phyloP scores from a whole-genome alignment of 2,797 vertebrate species.

The Myripristis murdjan region DNA sequence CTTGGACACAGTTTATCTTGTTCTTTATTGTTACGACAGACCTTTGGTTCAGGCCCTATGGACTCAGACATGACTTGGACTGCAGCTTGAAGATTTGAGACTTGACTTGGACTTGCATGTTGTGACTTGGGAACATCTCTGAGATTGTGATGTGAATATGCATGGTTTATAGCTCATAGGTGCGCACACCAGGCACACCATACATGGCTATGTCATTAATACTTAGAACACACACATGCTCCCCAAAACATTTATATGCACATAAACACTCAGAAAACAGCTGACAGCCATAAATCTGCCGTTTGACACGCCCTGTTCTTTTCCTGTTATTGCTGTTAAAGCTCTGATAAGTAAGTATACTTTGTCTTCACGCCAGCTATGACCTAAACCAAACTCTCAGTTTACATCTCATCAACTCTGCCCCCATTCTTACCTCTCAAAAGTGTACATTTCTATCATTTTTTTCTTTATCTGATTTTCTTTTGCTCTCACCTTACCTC shows the following conservation, averaged over 20 bases:
- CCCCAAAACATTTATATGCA: slow-evolving; percentile 17
- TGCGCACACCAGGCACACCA: background rate
- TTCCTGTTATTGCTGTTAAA: slow-evolving; percentile 55
- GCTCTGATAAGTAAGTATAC: slow-evolving; percentile 60
- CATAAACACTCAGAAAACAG: background rate
- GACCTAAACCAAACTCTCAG: slow-evolving; percentile 39
- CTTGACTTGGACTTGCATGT: too few relatives aligned
- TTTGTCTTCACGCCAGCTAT: slow-evolving; percentile 55
- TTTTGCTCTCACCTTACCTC: slow-evolving; percentile 20
- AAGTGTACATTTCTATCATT: slow-evolving; percentile 25
- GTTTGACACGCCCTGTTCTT: slow-evolving; percentile 25
- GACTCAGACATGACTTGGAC: too few relatives aligned
- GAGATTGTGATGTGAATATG: too few relatives aligned
- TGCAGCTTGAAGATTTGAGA: too few relatives aligned
- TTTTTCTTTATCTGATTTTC: slow-evolving; percentile 30
- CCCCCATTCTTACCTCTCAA: background rate
- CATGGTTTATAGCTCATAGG: background rate
- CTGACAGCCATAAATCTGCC: slow-evolving; percentile 24
- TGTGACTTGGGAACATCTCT: too few relatives aligned
- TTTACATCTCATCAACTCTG: slow-evolving; percentile 52
- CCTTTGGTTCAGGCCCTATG: too few relatives aligned
- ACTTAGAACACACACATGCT: background rate
- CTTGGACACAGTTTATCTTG: too few relatives aligned
- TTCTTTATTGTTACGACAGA: too few relatives aligned
- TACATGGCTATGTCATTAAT: slow-evolving; percentile 14